Base-by-base conservation (phyloP, 2,888 invertebrate species). In the Caenorhabditis panamensis region DNA sequence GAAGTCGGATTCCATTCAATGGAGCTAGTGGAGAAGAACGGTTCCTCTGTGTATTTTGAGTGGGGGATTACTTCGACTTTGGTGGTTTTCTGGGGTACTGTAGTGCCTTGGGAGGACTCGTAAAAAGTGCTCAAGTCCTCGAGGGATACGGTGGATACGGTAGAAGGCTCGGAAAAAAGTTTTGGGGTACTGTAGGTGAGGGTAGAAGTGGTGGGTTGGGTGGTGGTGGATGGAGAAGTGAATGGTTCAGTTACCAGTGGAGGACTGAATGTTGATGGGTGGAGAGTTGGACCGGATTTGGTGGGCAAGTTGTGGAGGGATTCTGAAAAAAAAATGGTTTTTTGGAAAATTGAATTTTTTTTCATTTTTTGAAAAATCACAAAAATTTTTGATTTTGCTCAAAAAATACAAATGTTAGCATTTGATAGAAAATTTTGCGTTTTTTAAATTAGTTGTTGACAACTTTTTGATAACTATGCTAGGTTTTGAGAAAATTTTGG, bases 11-110 rank as follows among this genome's bases (percentile, higher is more conserved):
- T 78, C 78, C 78, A 78, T 53, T 78, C 78, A 13, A 78, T 54
- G 11, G 31, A 49, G 26, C 58, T 64, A 13, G 78, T 68, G 8
- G 79, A 68, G 53, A 73, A 73, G 58, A 68, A 79, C 16, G 86
- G 85, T 26, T 82, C 82, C 26, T 79, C 80, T 13, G 78, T 83
- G 59, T 63, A 69, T 47, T 69, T 71, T 18, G 67, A 63, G 67
- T 79, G 63, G 26, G 71, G 68, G 47, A 64, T 20, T 22, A 73
- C 79, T 36, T 79, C 72, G 31, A 79, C 66, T 26, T 72, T 72
- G 20, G 49, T 8, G 47, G 36, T 36, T 36, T 5, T 36, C 47
- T 67, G 53, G 37, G 66, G 20, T 26, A 36, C 64, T 16, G 63
- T 73, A 24, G 63, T 22, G 61, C 49, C 37, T 24, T 59, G 36